phyloP scores from a whole-genome alignment of 2,888 invertebrate genomes.

The Strigamia transsilvanica region DNA sequence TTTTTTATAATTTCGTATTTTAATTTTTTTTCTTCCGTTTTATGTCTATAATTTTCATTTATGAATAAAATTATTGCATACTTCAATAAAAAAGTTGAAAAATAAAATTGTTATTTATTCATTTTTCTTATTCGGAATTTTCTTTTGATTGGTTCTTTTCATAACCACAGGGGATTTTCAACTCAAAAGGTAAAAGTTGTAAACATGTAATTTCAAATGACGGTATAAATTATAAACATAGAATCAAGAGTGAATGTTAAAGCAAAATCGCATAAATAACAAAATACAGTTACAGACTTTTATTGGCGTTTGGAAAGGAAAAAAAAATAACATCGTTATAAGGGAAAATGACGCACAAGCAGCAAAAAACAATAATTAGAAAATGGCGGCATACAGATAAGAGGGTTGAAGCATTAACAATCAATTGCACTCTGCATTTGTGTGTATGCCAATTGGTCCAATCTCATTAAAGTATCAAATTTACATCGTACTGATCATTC shows the following conservation, averaged over 20 bases:
- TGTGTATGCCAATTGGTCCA: constrained; percentile 7
- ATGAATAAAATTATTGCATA: neutral
- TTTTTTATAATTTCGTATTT: too few species aligned
- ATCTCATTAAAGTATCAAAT: neutral
- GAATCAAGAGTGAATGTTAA: neutral
- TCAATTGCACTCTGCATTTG: constrained; percentile 1
- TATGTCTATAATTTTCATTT: too few species aligned
- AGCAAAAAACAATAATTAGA: neutral
- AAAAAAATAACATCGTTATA: neutral
- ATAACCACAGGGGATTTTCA: constrained; percentile 23
- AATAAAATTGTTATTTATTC: constrained; percentile 16
- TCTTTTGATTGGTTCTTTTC: neutral
- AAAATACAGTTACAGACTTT: neutral
- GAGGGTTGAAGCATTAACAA: neutral
- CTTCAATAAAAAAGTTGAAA: neutral
- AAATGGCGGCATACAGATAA: neutral
- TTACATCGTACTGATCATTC: too few species aligned
- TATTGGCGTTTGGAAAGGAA: neutral
- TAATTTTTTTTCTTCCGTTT: too few species aligned
- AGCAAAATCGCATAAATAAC: neutral
- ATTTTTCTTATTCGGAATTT: constrained; percentile 5
- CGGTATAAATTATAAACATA: constrained; percentile 28
- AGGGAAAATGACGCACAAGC: neutral
- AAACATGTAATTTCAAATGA: constrained; percentile 28
- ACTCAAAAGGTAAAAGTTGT: constrained; percentile 16